Base-by-base conservation (phyloP, 2,888 invertebrate species). In the Scelioninae gen. 1 region DNA sequence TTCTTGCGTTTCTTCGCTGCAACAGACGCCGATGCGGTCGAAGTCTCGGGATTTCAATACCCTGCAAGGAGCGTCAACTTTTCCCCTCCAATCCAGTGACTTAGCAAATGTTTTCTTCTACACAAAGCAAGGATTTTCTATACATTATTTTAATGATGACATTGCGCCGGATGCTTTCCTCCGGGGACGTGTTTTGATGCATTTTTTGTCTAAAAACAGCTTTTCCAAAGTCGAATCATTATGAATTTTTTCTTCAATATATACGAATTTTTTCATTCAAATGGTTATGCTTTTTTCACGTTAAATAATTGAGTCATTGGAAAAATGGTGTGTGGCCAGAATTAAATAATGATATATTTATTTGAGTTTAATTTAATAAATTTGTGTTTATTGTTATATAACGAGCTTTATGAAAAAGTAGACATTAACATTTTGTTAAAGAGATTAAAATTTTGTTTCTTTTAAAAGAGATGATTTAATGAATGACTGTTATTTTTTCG, bases 121-220 rank as follows among this genome's bases (percentile, higher is more conserved):
- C 65, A 53, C 62, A 65, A 53, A 65, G 51, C 51, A 38, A 65
- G 49, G 53, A 65, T 65, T 65, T 65, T 51, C 47, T 49, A 65
- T 65, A 51, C 65, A 49, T 65, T 51, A 34, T 65, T 51, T 32
- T 62, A 62, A 62, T 34, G 15, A 55, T 62, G 62, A 62, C 51
- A 45, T 31, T 45, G 45, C 60, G 29, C 13, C 7, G 43, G 16
- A 23, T 38, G 51, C 51, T 49, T 65, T 65, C 31, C 62, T 60
- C 60, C 29, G 10, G n/a, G 43, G 58, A 11, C 43, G 43, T 43
- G 11, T 2, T 43, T 40, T 58, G 8, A 23, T 16, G 23, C 40
- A 5, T 43, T 58, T 58, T 43, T 58, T 43, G 10, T 13, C 15
- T 16, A 40, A 58, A 16, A 56, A 3, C 0, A 5, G 9, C 1